A percentile compares a stretch with the other conserved stretches of the same genome.
phyloP scores from a whole-genome alignment of 2,113 vertebrate genomes.

The Pedionomus torquatus region DNA sequence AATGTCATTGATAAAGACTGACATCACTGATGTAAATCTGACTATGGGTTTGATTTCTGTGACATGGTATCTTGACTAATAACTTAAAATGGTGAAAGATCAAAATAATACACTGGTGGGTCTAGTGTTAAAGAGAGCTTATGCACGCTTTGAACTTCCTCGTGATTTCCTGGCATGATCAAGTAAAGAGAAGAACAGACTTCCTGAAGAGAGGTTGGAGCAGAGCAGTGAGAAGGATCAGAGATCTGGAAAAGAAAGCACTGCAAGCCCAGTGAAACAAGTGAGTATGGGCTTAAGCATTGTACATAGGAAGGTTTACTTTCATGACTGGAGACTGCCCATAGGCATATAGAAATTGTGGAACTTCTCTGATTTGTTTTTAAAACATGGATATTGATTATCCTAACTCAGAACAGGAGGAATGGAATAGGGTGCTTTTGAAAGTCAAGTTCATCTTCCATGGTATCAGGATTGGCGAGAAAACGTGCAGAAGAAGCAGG shows the following conservation, averaged over 20 bases:
- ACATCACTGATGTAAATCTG: not conserved
- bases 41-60: not conserved
- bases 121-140: not conserved
- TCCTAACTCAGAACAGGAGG: not conserved
- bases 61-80: not conserved
- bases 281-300: not conserved
- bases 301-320: not conserved
- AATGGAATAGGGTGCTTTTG: not conserved
- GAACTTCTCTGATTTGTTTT: not conserved
- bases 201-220: not conserved
- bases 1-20: not conserved
- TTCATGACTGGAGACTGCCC: not conserved
- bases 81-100: not conserved
- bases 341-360: not conserved
- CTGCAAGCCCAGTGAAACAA: not conserved
- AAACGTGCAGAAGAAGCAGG: fast-evolving
- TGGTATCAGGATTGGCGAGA: not conserved
- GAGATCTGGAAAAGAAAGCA: not conserved
- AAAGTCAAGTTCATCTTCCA: not conserved
- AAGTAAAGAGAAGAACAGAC: not conserved
- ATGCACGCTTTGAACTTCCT: not conserved
- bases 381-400: not conserved
- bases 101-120: fast-evolving
- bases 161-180: not conserved
- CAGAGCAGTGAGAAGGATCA: not conserved